These are phyloP conservation scores for Rhagoletis zephyria DNA, from an alignment of 1,140 invertebrate species.

Conservation along the genomic window DNA sequence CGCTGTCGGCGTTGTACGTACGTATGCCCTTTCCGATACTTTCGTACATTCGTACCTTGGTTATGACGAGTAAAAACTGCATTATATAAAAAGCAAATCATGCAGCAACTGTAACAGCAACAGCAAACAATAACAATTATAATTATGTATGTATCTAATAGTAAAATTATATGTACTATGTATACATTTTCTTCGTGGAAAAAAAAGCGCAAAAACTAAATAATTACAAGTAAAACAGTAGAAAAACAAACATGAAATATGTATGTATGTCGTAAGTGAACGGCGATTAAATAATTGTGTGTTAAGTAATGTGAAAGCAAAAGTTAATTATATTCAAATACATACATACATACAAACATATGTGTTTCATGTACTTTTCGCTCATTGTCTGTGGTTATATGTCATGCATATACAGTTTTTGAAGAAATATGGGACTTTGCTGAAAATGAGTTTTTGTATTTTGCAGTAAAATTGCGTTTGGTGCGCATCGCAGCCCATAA, in stretches of 20 bases:
- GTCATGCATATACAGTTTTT: too few relatives aligned
- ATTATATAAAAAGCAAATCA: conserved; percentile 10
- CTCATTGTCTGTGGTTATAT: too few relatives aligned
- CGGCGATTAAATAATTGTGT: neutral
- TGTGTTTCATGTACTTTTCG: conserved; percentile 12
- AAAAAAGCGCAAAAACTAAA: neutral
- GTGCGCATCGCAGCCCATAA: too few relatives aligned
- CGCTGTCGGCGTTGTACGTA: neutral
- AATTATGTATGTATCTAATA: conserved; percentile 19
- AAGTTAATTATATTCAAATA: conserved; percentile 16
- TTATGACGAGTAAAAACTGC: neutral
- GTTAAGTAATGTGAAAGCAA: conserved; percentile 5
- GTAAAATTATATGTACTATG: conserved; percentile 3
- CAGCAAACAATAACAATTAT: neutral
- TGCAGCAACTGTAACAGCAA: conserved; percentile 11
- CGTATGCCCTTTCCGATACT: neutral
- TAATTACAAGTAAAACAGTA: neutral
- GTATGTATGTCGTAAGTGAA: neutral
- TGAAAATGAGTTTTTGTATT: too few relatives aligned
- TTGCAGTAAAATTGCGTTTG: too few relatives aligned
- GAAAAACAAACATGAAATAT: neutral
- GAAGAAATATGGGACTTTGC: too few relatives aligned
- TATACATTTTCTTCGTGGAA: neutral
- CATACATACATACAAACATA: neutral
- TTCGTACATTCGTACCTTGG: conserved; percentile 30